Percentiles rank a stretch among this genome's conserved stretches.
Conservation (phyloP, 2,888 invertebrate genomes). For the Phortica magna region DNA sequence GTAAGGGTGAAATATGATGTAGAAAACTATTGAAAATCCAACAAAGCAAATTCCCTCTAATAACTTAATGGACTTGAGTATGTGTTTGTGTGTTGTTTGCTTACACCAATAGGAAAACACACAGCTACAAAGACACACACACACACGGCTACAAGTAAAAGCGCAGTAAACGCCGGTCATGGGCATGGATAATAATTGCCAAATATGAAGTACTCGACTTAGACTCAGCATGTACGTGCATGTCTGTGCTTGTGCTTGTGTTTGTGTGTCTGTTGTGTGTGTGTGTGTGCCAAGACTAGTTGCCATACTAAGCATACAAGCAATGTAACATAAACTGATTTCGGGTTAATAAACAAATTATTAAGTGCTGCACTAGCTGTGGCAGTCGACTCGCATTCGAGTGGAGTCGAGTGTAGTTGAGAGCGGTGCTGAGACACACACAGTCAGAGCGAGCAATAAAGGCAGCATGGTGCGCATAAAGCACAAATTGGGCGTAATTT, state of each 20-base stretch:
- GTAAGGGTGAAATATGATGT: background rate
- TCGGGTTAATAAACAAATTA: constrained; percentile 70
- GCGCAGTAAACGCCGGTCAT: constrained; percentile 48
- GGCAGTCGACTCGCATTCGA: constrained; percentile 8
- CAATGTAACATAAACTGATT: constrained; percentile 59
- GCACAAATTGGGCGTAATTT: too few species aligned
- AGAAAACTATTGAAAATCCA: constrained; percentile 52
- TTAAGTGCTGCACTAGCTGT: constrained; percentile 55
- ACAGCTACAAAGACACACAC: constrained; percentile 24
- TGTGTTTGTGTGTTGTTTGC: constrained; percentile 55
- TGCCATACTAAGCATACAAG: constrained; percentile 5
- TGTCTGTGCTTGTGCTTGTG: background rate
- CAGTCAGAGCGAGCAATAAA: background rate
- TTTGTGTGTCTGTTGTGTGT: background rate
- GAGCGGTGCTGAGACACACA: constrained; percentile 36
- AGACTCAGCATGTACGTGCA: constrained; percentile 27
- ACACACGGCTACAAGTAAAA: constrained; percentile 19
- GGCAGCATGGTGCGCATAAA: background rate
- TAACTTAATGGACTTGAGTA: constrained; percentile 68
- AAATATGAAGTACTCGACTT: constrained; percentile 48
- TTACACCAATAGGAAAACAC: constrained; percentile 39
- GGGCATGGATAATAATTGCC: constrained; percentile 54
- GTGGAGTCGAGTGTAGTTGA: background rate
- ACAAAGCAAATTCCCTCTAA: constrained; percentile 64
- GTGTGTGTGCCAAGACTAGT: constrained; percentile 15